Evolutionary conservation across 2,888 invertebrate genomes (phyloP), one percentile per base, ranked within the genome.

Genomic region (Drosophila hamatofila): DNA sequence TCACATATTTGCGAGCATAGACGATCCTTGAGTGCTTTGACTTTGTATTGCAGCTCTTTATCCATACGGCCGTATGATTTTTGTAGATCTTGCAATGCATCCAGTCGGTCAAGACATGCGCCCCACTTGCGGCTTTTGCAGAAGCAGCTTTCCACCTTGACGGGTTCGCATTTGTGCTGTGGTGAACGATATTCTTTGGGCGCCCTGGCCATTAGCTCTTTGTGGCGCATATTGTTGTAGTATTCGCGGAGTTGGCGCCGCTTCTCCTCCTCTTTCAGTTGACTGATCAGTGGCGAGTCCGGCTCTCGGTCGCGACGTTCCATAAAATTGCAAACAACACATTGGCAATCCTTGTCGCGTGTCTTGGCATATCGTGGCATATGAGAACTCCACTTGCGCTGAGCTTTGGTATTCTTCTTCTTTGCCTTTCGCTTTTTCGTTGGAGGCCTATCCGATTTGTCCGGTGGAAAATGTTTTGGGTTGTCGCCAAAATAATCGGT

Each of bases 211-310:
- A 35, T 8, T 9, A 61, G 60, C 7, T 74, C 63, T 2, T 46
- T 42, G 14, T 57, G 55, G 1, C 70, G 48, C 51, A 57, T 63
- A 4, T 8, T 44, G 8, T 5, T 64, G 12, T 62, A 75, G 12
- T 77, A 84, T 3, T 73, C 67, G 0, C 55, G 46, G 16, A 54
- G 23, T 9, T 73, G 39, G 8, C 58, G 73, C 8, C 49, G 54
- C 25, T 68, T 57, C 4, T 73, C 49, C 3, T 67, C 63, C 0
- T 27, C 37, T 3, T 69, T 64, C 72, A 87, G 58, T 11, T 81
- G 37, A 7, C 35, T 37, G 2, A 87, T 83, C n/a, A 75, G 41
- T 0, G 79, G 82, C 0, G 79, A 42, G 16, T 83, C 84, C 2
- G 54, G 48, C 3, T 70, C 67, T 2, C 14, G 41, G 14, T 60